Evolutionary conservation across 2,113 vertebrate genomes (phyloP).

Genomic region (Heterochromis multidens): DNA sequence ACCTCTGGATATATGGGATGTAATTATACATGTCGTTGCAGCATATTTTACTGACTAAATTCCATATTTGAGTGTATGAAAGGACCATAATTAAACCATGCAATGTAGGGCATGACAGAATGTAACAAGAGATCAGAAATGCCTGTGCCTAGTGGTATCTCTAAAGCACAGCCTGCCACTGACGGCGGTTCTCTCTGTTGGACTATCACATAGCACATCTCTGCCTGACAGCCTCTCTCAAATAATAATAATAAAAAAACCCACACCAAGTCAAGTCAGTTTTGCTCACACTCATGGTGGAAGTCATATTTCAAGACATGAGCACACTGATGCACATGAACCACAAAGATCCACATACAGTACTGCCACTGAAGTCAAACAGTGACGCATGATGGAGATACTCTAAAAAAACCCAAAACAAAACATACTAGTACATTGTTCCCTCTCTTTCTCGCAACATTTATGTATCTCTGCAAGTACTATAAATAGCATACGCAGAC

Average conservation of each 20-base stretch:
- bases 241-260: background rate
- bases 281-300: background rate
- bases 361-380: slow-evolving; percentile 1
- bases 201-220: slow-evolving; percentile 34
- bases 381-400: background rate
- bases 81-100: slow-evolving; percentile 35
- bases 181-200: slow-evolving; percentile 29
- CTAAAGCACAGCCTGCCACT: slow-evolving; percentile 33
- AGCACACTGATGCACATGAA: background rate
- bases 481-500: slow-evolving; percentile 38
- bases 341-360: background rate
- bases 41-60: slow-evolving; percentile 20
- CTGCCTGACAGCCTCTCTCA: background rate
- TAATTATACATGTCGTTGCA: slow-evolving; percentile 1
- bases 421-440: background rate
- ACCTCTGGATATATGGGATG: background rate
- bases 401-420: background rate
- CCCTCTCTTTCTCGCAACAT: background rate
- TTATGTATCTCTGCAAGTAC: slow-evolving; percentile 1
- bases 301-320: slow-evolving; percentile 11
- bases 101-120: slow-evolving; percentile 40
- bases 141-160: slow-evolving; percentile 15
- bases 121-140: slow-evolving; percentile 41
- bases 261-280: background rate
- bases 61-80: slow-evolving; percentile 25